Evolutionary conservation across 2,113 vertebrate species (phyloP).

Genomic region (Donacobius atricapilla): DNA sequence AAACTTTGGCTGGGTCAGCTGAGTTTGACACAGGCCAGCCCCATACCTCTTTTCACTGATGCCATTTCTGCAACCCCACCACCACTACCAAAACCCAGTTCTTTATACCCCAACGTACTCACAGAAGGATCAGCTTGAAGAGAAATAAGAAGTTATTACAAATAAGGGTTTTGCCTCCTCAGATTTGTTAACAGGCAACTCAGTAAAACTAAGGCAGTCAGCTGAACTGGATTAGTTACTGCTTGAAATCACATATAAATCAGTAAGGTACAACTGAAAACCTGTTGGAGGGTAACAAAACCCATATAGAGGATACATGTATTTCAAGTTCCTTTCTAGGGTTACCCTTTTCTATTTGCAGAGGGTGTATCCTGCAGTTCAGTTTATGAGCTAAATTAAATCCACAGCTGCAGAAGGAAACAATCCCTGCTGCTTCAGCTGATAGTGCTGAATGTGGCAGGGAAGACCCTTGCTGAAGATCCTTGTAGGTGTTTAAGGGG

Average conservation of each 20-base stretch:
- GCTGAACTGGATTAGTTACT: neutral
- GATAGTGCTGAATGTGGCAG: neutral
- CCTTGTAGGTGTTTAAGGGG: neutral
- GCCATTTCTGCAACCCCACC: neutral
- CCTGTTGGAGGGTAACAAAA: neutral
- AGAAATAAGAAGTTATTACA: neutral
- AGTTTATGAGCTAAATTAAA: neutral
- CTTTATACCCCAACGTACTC: neutral
- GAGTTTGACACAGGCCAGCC: neutral
- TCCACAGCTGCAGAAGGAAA: neutral
- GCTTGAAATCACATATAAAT: neutral
- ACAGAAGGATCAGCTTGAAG: neutral
- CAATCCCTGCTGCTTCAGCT: neutral
- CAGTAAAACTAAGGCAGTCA: neutral
- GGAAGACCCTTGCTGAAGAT: neutral
- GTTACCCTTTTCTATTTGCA: neutral
- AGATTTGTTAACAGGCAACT: neutral
- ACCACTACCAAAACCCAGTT: neutral
- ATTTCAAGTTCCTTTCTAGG: neutral
- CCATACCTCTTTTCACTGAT: neutral
- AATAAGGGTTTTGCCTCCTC: neutral
- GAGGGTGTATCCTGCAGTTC: neutral
- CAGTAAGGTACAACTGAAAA: neutral
- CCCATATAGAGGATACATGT: neutral
- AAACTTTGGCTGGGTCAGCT: neutral